Base-by-base conservation (phyloP, 1,140 invertebrate genomes). In the Copidosoma floridanum region DNA sequence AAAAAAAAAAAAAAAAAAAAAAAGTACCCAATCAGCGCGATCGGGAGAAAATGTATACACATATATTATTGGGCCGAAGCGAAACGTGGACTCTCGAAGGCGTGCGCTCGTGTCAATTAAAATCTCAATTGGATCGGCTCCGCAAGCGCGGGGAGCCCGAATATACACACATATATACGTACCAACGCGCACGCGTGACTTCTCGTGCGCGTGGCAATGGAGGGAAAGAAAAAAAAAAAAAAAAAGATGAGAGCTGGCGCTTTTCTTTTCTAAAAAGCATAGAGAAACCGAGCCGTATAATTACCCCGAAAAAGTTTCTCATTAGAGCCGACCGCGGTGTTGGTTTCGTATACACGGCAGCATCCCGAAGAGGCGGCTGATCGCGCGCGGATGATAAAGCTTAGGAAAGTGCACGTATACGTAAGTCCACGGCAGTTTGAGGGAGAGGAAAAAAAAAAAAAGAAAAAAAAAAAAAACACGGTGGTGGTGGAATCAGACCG, bases 401-500 rank as follows among this genome's bases (percentile, higher is more conserved):
- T 37, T 35, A 26, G 55, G 38, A 35, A 57, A 32, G 12, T 7
- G 37, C 27, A 51, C 51, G 44, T 50, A 56, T 48, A 56, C 64
- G 59, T 29, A 48, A 21, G 58, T 20, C n/a, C n/a, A n/a, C n/a
- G n/a, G n/a, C n/a, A n/a, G n/a, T n/a, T n/a, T n/a, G n/a, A n/a
- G n/a, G n/a, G n/a, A n/a, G n/a, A n/a, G n/a, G n/a, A n/a, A n/a
- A n/a, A n/a, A n/a, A n/a, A n/a, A n/a, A n/a, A n/a, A n/a, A n/a
- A n/a, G n/a, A n/a, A n/a, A n/a, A n/a, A n/a, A n/a, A n/a, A n/a
- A n/a, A n/a, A n/a, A n/a, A n/a, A n/a, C n/a, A n/a, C n/a, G n/a
- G 55, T 44, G 55, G 6, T 32, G 29, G 52, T 64, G 55, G 66
- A 63, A 71, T 61, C 61, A 61, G 66, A n/a, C n/a, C 69, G 69